Percentiles rank a stretch among this genome's conserved stretches.
These are phyloP conservation scores for Vandiemenella viatica DNA, from an alignment of 2,888 invertebrate species.

Conservation along the genomic window DNA sequence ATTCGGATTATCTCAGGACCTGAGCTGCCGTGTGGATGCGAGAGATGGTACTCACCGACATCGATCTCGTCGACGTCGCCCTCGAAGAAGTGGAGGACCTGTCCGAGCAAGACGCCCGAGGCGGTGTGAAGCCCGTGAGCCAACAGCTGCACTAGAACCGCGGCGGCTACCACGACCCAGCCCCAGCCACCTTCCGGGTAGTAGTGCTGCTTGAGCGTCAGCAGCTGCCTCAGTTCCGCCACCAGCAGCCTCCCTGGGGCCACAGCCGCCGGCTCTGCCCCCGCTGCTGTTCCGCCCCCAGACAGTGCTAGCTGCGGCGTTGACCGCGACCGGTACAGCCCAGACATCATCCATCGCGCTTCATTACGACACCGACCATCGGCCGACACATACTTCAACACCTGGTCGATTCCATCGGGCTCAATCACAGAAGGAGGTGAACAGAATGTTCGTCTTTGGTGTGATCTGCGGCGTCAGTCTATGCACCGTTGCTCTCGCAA, in stretches of 20 bases:
- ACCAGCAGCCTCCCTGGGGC: constrained; percentile 33
- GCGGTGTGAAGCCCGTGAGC: constrained; percentile 51
- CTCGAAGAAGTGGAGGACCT: constrained; percentile 8
- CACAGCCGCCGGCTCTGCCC: constrained; percentile 31
- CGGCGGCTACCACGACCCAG: constrained; percentile 61
- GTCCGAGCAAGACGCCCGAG: constrained; percentile 12
- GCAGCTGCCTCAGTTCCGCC: constrained; percentile 39
- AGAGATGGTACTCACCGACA: neutral
- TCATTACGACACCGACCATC: constrained; percentile 27
- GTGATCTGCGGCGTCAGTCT: no score
- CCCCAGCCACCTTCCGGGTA: constrained; percentile 36
- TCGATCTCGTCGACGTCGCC: constrained; percentile 4
- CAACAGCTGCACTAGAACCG: constrained; percentile 55
- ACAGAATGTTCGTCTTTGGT: neutral
- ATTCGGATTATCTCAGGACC: no score
- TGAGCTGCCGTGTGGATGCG: no score
- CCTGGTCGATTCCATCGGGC: constrained; percentile 29
- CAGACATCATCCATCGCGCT: constrained; percentile 26
- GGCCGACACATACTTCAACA: constrained; percentile 30
- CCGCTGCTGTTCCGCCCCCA: constrained; percentile 22
- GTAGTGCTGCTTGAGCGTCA: constrained; percentile 36
- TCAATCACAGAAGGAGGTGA: constrained; percentile 18
- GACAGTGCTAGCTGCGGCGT: constrained; percentile 40
- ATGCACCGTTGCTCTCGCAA: no score
- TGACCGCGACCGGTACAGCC: constrained; percentile 49